Conservation (phyloP, 2,797 vertebrate species). For the Decapterus maruadsi region DNA sequence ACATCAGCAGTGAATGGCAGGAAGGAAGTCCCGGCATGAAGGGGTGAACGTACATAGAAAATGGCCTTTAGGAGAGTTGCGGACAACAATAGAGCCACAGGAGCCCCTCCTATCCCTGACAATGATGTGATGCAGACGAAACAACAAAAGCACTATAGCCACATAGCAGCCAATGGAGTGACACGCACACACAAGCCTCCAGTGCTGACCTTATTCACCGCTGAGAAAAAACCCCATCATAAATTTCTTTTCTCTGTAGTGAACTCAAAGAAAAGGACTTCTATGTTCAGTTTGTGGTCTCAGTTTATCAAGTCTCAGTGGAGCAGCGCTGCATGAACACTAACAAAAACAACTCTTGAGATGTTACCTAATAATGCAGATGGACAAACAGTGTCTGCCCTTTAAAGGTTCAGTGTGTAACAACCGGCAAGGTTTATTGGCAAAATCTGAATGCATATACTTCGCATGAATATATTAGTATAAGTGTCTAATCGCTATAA, state of each 20-base stretch:
- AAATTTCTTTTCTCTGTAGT: constrained; percentile 16
- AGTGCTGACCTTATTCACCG: constrained; percentile 12
- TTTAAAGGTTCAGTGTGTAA: neutral
- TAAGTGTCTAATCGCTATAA: too few species aligned
- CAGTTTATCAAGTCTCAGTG: constrained; percentile 1
- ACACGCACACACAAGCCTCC: constrained; percentile 5
- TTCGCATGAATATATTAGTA: too few species aligned
- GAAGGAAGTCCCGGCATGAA: constrained; percentile 71
- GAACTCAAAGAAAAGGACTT: constrained; percentile 8
- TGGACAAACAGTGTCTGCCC: neutral
- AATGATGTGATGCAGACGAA: constrained; percentile 35
- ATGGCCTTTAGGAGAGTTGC: constrained; percentile 48
- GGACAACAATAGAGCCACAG: constrained; percentile 61
- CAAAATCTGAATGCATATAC: too few species aligned
- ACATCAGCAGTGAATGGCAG: constrained; percentile 72
- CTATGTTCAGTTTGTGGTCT: constrained; percentile 11
- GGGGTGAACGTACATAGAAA: constrained; percentile 51
- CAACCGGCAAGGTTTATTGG: too few species aligned
- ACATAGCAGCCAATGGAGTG: constrained; percentile 1
- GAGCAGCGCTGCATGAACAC: neutral
- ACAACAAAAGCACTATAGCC: constrained; percentile 30
- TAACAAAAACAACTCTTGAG: constrained; percentile 6
- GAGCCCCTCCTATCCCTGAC: constrained; percentile 24
- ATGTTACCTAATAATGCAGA: neutral
- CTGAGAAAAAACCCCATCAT: constrained; percentile 18